phyloP scores from a whole-genome alignment of 2,888 invertebrate species.

The Andricus curvator region DNA sequence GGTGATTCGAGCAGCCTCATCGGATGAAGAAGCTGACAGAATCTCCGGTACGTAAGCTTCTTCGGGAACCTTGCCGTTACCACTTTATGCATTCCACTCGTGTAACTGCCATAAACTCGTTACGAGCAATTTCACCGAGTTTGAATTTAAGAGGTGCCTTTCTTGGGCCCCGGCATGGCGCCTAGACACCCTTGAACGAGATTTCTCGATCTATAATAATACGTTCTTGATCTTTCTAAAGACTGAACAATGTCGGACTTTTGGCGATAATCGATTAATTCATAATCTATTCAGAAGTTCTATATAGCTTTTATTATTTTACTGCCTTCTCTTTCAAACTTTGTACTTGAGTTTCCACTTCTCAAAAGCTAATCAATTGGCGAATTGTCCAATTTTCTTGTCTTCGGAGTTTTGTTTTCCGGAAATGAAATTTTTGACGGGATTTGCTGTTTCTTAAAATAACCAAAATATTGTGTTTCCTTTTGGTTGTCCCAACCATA shows the following conservation, averaged over 20 bases:
- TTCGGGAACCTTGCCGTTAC: slow-evolving; percentile 4
- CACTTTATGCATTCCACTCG: slow-evolving; percentile 32
- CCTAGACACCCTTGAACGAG: background rate
- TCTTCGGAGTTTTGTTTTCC: too few relatives aligned
- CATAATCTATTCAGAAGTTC: background rate
- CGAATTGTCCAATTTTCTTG: too few relatives aligned
- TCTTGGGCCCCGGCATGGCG: background rate
- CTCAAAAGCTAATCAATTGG: too few relatives aligned
- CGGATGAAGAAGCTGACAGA: slow-evolving; percentile 4
- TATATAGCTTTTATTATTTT: background rate
- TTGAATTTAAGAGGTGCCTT: slow-evolving; percentile 22
- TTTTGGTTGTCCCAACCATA: too few relatives aligned
- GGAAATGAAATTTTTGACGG: too few relatives aligned
- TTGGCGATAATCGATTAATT: too few relatives aligned
- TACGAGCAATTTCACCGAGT: slow-evolving; percentile 22
- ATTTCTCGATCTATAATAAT: slow-evolving; percentile 11
- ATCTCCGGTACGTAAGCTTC: background rate
- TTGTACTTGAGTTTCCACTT: background rate
- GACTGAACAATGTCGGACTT: background rate
- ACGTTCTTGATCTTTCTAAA: background rate
- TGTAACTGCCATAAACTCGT: slow-evolving; percentile 30
- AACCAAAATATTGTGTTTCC: too few relatives aligned
- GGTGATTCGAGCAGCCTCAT: background rate
- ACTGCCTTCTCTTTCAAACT: background rate
- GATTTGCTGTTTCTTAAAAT: too few relatives aligned